Evolutionary conservation across 2,113 vertebrate genomes (phyloP), one percentile per base, ranked within the genome.

Genomic region (Onychostoma macrolepis): DNA sequence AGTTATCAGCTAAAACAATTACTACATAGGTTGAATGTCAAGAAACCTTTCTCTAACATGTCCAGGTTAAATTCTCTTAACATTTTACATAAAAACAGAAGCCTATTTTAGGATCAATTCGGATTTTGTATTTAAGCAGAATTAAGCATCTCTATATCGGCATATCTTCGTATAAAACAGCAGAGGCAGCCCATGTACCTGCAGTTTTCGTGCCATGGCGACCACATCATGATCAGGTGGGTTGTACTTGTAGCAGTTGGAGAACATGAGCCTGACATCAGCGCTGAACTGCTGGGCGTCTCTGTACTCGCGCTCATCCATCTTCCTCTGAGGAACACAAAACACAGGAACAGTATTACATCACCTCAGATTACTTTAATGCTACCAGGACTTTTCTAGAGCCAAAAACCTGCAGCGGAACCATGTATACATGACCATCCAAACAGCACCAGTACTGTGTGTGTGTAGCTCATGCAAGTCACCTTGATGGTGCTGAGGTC

Each of bases 221-320:
- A 99, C 98, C 1, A 99, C 97, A 9, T 99, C 98, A 0, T 99
- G 98, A 86, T 99, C 98, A 0, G 98, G 98, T 0, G 98, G 97
- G 83, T 99, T 99, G 93, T 99, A 99, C 92, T 99, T 99, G 93
- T 99, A 98, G 92, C 97, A 98, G 94, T 99, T 99, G 88, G 97
- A 99, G 92, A 99, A 99, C 98, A 99, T 99, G 72, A 99, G 96
- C 89, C 98, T 91, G 78, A 98, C 95, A 0, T 99, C 97, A 0
- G 95, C 96, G 0, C 97, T 96, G 17, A 99, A 99, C 89, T 97
- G 96, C 90, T 98, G 97, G 0, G 97, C 95, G 0, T 99, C 97
- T 10, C 94, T 94, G 90, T 97, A 99, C 43, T 99, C 97, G 0
- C 97, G 95, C 63, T 95, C 95, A 89, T 99, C 98, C 97, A 99